Conservation (phyloP, 35 echinoderm and acorn worm genomes). For the Chiridota heheva region DNA sequence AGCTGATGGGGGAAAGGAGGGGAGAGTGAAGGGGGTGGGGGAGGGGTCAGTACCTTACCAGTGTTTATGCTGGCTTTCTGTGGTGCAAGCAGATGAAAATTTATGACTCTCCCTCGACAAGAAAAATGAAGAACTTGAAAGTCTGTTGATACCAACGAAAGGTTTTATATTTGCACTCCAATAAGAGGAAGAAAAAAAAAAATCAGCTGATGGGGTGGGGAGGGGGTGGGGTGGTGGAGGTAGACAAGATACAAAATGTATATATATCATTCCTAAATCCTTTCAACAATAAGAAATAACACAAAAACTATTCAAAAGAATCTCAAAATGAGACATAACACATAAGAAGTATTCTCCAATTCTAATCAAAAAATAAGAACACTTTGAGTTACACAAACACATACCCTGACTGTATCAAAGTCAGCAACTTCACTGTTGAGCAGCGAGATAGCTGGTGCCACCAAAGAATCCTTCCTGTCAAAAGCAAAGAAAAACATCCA, state of each 20-base stretch:
- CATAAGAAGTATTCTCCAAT: no score
- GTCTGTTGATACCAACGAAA: background rate
- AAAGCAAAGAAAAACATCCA: constrained; percentile 14
- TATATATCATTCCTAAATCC: background rate
- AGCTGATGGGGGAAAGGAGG: no score
- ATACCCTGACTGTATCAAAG: constrained; percentile 96
- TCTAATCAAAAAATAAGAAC: no score
- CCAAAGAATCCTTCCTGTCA: constrained; percentile 86
- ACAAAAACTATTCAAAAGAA: background rate
- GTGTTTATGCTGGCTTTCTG: no score
- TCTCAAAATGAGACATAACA: no score
- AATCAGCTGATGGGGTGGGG: background rate
- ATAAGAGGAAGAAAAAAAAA: background rate
- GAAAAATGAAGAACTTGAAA: background rate
- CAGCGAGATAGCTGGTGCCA: constrained; percentile 79
- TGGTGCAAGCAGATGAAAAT: no score
- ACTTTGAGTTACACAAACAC: constrained; percentile 23
- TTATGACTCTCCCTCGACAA: no score
- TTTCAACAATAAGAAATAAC: background rate
- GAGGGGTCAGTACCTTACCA: no score
- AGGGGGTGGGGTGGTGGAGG: background rate
- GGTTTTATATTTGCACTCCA: background rate
- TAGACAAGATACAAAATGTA: background rate
- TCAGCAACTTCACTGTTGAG: constrained; percentile 90
- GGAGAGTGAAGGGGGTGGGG: no score